phyloP scores from a whole-genome alignment of 1,140 invertebrate species.

The Nephila pilipes region DNA sequence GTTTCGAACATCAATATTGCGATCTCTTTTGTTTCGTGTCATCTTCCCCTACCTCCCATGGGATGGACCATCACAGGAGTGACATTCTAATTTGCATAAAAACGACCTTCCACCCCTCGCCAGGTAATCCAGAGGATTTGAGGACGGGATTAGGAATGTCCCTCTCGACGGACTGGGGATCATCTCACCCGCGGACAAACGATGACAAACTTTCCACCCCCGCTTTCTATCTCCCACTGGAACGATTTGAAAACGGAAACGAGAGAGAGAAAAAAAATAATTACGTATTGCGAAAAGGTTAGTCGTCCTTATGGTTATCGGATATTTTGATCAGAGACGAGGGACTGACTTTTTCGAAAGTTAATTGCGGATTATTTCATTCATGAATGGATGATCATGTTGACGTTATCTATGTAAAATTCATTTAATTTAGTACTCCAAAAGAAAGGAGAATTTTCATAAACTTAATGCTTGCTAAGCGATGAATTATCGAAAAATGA shows the following conservation, averaged over 20 bases:
- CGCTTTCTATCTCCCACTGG: background rate
- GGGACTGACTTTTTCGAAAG: no score
- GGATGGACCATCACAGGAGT: conserved; percentile 1
- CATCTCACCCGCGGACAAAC: conserved; percentile 70
- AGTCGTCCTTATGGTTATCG: no score
- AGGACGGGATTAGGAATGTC: conserved; percentile 54
- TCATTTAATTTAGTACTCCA: no score
- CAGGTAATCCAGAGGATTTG: conserved; percentile 71
- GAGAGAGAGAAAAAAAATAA: background rate
- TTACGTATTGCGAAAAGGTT: background rate
- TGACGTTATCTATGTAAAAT: no score
- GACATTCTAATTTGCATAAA: conserved; percentile 75
- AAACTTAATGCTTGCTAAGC: no score
- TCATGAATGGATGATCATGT: no score
- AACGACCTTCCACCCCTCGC: conserved; percentile 62
- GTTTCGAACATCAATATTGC: background rate
- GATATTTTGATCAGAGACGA: no score
- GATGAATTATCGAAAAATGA: no score
- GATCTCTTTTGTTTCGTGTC: background rate
- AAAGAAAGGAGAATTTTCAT: no score
- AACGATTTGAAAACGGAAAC: background rate
- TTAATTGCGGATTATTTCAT: no score
- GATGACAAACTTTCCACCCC: conserved; percentile 63
- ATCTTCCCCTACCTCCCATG: background rate
- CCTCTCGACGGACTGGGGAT: conserved; percentile 52